Evolutionary conservation across 2,797 vertebrate species (phyloP).

Genomic region (Triplophysa yarkandensis): DNA sequence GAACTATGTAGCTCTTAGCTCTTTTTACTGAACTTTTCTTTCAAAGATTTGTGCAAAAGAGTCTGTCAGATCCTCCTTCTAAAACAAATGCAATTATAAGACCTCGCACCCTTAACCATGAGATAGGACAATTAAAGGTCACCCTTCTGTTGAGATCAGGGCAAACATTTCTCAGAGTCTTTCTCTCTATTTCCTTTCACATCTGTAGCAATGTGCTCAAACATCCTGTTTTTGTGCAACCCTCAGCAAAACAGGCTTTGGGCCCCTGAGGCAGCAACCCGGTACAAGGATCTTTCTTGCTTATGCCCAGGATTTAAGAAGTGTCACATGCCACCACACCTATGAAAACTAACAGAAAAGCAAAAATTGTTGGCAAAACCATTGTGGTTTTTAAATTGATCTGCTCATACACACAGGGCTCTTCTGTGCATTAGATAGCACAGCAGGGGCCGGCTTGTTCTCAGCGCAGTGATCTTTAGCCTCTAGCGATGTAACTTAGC

Average conservation of each 20-base stretch:
- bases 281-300: conserved; percentile 18
- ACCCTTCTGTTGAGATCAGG: neutral
- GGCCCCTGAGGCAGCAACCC: conserved; percentile 17
- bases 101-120: conserved; percentile 36
- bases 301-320: conserved; percentile 26
- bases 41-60: neutral
- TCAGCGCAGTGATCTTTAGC: conserved; percentile 54
- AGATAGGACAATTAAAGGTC: conserved; percentile 56
- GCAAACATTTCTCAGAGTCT: conserved; percentile 26
- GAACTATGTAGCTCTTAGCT: neutral
- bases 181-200: conserved; percentile 33
- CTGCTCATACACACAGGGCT: conserved; percentile 46
- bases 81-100: neutral
- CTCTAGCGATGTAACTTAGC: conserved; percentile 63
- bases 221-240: conserved; percentile 37
- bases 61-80: neutral
- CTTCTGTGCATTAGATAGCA: conserved; percentile 18
- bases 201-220: conserved; percentile 21
- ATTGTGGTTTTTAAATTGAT: conserved; percentile 49
- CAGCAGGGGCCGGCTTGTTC: neutral
- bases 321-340: conserved; percentile 27
- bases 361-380: conserved; percentile 28
- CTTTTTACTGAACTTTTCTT: neutral
- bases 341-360: conserved; percentile 29
- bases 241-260: conserved; percentile 34